Evolutionary conservation across 2,888 invertebrate species (phyloP).

Genomic region (Coelopa pilipes): DNA sequence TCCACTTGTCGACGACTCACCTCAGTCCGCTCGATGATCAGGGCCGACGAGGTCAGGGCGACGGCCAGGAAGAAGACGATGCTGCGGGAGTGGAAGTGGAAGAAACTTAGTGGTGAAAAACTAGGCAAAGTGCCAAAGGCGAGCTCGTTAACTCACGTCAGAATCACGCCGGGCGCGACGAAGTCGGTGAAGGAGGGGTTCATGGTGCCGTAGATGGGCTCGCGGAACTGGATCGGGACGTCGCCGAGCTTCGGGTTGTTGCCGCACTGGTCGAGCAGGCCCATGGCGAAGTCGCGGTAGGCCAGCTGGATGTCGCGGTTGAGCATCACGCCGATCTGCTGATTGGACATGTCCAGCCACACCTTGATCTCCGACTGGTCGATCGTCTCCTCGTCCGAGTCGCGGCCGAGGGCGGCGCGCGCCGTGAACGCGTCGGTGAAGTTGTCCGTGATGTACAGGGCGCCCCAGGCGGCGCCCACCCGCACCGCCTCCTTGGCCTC

Average conservation of each 20-base stretch:
- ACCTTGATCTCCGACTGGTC: conserved; percentile 88
- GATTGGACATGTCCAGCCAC: conserved; percentile 95
- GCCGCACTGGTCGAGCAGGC: conserved; percentile 77
- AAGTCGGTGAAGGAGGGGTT: conserved; percentile 95
- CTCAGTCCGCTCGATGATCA: conserved; percentile 91
- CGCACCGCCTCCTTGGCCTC: conserved; percentile 79
- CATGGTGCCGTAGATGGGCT: conserved; percentile 88
- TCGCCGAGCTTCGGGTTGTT: conserved; percentile 88
- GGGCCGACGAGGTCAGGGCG: conserved; percentile 89
- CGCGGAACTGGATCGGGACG: conserved; percentile 88
- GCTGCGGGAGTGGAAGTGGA: too few species aligned
- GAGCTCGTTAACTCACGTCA: conserved; percentile 77
- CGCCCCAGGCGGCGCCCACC: conserved; percentile 87
- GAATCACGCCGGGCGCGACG: conserved; percentile 94
- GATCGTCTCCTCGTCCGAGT: conserved; percentile 86
- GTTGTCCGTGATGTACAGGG: conserved; percentile 87
- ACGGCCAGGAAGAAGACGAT: conserved; percentile 97
- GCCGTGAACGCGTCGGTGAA: conserved; percentile 89
- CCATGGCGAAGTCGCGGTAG: conserved; percentile 85
- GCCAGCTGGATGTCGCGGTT: conserved; percentile 87
- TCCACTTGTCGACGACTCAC: too few species aligned
- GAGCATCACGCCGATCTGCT: conserved; percentile 91
- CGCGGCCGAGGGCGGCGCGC: conserved; percentile 80
- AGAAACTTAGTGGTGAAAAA: not conserved
- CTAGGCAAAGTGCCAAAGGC: not conserved